Percentiles rank a stretch among this genome's conserved stretches.
Conservation (phyloP, 2,888 invertebrate species). For the Cistogaster globosa region DNA sequence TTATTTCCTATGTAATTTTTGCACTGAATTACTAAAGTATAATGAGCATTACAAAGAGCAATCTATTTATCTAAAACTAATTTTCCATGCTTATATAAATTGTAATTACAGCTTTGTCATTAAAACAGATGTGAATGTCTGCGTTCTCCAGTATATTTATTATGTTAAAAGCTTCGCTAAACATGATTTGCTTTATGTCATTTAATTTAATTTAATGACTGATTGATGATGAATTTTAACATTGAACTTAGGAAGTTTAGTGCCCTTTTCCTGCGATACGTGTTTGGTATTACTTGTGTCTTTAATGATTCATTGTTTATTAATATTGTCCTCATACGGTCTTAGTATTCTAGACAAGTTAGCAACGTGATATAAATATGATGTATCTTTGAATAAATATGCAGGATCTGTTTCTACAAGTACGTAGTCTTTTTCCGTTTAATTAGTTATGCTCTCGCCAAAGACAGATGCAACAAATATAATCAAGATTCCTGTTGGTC, state of each 20-base stretch:
- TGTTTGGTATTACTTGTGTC: background rate
- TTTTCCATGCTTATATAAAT: conserved; percentile 4
- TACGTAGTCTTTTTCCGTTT: too few relatives aligned
- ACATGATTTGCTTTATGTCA: background rate
- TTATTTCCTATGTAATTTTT: too few relatives aligned
- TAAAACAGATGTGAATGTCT: background rate
- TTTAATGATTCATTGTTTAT: background rate
- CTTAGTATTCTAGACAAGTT: background rate
- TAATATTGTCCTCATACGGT: conserved; percentile 3
- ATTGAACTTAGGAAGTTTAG: too few relatives aligned
- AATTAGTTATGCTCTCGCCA: too few relatives aligned
- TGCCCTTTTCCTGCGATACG: background rate
- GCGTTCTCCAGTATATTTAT: background rate
- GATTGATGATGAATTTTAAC: background rate
- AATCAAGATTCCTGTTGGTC: too few relatives aligned
- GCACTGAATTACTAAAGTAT: too few relatives aligned
- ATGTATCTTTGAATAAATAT: background rate
- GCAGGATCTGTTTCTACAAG: too few relatives aligned
- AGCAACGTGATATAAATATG: background rate
- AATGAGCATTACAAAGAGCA: background rate
- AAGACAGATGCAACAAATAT: too few relatives aligned
- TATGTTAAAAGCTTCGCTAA: background rate
- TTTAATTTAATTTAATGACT: background rate
- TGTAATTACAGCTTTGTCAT: background rate
- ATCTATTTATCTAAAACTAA: too few relatives aligned